phyloP scores from a whole-genome alignment of 2,113 vertebrate species.

The Paedocypris sp. region DNA sequence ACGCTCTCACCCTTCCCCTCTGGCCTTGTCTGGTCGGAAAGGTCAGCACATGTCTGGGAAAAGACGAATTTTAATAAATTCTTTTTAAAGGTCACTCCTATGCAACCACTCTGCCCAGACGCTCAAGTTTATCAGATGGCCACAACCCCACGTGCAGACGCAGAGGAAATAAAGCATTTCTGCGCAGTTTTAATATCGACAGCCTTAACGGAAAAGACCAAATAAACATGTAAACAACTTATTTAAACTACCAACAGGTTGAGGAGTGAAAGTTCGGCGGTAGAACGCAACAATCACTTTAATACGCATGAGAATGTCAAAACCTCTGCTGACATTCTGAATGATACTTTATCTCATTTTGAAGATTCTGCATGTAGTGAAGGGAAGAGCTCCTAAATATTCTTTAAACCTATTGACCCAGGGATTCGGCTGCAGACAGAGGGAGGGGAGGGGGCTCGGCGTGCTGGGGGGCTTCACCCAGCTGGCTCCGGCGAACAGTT shows the following conservation, averaged over 20 bases:
- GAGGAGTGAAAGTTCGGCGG: too few relatives aligned
- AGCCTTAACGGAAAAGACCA: neutral
- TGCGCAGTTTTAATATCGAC: neutral
- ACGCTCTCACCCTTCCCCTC: constrained; percentile 59
- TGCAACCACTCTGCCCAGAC: neutral
- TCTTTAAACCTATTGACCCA: constrained; percentile 12
- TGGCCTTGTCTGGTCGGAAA: constrained; percentile 97
- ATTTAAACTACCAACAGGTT: too few relatives aligned
- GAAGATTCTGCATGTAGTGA: too few relatives aligned
- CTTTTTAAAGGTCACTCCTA: constrained; percentile 64
- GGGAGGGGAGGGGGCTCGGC: neutral
- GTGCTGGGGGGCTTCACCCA: neutral
- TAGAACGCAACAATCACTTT: too few relatives aligned
- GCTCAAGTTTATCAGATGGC: constrained; percentile 5
- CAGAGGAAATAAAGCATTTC: neutral
- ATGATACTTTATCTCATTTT: too few relatives aligned
- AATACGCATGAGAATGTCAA: too few relatives aligned
- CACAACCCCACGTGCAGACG: neutral
- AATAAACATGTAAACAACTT: neutral
- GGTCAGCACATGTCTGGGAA: constrained; percentile 96
- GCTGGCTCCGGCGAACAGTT: neutral
- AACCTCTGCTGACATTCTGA: too few relatives aligned
- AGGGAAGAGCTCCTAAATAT: neutral
- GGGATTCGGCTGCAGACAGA: neutral
- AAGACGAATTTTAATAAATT: constrained; percentile 78